Evolutionary conservation across 1,140 invertebrate species (phyloP).

Genomic region (Colletes latitarsis): DNA sequence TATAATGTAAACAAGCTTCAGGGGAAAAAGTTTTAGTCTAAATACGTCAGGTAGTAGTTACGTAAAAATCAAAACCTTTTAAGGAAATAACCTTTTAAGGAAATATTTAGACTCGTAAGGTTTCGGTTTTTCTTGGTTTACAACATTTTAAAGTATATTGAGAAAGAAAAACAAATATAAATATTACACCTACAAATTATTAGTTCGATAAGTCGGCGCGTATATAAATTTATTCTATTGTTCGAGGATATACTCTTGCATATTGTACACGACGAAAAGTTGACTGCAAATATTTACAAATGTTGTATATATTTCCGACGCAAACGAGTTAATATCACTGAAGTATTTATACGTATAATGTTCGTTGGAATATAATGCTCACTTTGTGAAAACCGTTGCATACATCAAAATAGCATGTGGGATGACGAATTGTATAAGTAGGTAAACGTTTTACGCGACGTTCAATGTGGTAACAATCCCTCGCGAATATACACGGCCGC

Average conservation of each 20-base stretch:
- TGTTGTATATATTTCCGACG: conserved; percentile 31
- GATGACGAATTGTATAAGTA: conserved; percentile 62
- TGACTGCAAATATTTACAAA: not conserved
- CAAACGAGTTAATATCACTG: conserved; percentile 20
- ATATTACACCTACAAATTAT: too few species aligned
- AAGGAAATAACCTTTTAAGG: conserved; percentile 18
- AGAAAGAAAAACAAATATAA: too few species aligned
- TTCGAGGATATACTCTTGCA: too few species aligned
- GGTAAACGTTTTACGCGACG: conserved; percentile 59
- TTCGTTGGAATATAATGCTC: conserved; percentile 48
- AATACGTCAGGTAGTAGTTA: not conserved
- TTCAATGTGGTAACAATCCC: conserved; percentile 35
- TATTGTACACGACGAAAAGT: too few species aligned
- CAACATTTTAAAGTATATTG: too few species aligned
- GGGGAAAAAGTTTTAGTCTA: conserved; percentile 27
- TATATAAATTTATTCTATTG: too few species aligned
- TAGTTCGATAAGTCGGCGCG: too few species aligned
- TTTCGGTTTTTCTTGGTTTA: too few species aligned
- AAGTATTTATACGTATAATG: conserved; percentile 57
- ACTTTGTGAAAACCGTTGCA: conserved; percentile 53
- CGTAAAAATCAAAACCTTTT: conserved; percentile 15
- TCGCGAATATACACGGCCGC: conserved; percentile 38
- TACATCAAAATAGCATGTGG: conserved; percentile 24
- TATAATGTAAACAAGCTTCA: conserved; percentile 25
- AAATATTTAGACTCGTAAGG: not conserved